Percentiles rank a stretch among this genome's conserved stretches.
Evolutionary conservation across 92 coral and sea anemone genomes (phyloP).

Genomic region (Heteractis magnifica): DNA sequence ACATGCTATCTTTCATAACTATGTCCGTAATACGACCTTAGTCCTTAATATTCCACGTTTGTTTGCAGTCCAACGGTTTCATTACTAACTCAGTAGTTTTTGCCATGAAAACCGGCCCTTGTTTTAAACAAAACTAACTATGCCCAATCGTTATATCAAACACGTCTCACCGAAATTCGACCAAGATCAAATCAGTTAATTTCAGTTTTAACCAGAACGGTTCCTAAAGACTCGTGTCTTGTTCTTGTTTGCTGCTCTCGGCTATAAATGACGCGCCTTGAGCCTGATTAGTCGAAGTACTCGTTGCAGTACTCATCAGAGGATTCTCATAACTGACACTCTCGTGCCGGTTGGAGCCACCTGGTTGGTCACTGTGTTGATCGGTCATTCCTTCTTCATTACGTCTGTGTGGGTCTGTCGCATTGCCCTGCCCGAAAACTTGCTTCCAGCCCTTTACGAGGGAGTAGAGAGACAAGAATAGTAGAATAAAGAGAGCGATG

Average conservation of each 20-base stretch:
- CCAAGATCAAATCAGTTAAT: too few relatives aligned
- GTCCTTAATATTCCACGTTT: too few relatives aligned
- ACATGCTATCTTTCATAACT: too few relatives aligned
- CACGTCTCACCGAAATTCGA: too few relatives aligned
- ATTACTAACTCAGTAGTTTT: too few relatives aligned
- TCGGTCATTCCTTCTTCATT: not conserved
- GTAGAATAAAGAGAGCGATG: constrained; percentile 44
- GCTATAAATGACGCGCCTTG: not conserved
- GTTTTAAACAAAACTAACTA: too few relatives aligned
- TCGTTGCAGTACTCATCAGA: not conserved
- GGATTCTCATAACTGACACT: constrained; percentile 2
- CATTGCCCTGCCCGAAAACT: not conserved
- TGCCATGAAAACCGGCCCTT: too few relatives aligned
- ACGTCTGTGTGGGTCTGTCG: not conserved
- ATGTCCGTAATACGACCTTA: too few relatives aligned
- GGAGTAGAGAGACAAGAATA: constrained; percentile 33
- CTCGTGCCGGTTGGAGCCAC: constrained; percentile 9
- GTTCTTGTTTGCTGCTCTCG: not conserved
- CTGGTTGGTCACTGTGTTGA: not conserved
- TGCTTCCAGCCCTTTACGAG: constrained; percentile 21
- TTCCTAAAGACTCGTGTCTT: not conserved
- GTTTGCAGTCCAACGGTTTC: too few relatives aligned
- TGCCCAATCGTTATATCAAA: too few relatives aligned
- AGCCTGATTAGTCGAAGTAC: not conserved
- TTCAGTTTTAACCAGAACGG: not conserved